Base-by-base conservation (phyloP, 2,113 vertebrate genomes). In the Cariama cristata region DNA sequence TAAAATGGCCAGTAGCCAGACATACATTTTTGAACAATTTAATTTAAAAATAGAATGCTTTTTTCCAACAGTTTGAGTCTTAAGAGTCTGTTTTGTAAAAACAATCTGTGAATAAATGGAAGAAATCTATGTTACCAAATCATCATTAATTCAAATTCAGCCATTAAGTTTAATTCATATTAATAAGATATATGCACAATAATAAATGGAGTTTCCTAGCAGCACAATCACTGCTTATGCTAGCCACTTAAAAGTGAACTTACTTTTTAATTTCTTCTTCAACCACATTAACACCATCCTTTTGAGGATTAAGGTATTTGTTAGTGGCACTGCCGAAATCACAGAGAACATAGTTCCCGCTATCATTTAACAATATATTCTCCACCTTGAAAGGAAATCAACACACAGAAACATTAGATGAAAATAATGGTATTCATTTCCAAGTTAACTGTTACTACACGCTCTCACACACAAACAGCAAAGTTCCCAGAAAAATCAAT, bases 191-290 rank as follows among this genome's bases (percentile, higher is more conserved):
- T 0, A 2, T 2, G 16, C 50, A 52, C 14, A 24, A 11, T 2
- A 27, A 55, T 1, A 60, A 5, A 12, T 2, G 8, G 12, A 52
- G 27, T 19, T 75, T 21, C 9, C 45, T 7, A 19, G 33, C 11
- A 71, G n/a, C 49, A 35, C 11, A 28, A 28, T 3, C 26, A 27
- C 1, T 12, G 4, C 21, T 81, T 35, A 33, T 0, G 6, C 81
- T 8, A 66, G 30, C 15, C n/a, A 59, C 44, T 59, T 27, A 7
- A 24, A 85, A 60, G 14, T 5, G 5, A 38, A 98, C 98, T 98
- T 98, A 99, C 99, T 99, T 99, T 96, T 99, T 99, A 93, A 99
- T 99, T 98, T 99, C 99, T 85, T 99, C 99, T 98, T 99, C 99
- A 96, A 99, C 99, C 24, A 99, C 94, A 45, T 98, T 98, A 72